These are phyloP conservation scores for Drosophila neocordata DNA, from an alignment of 1,140 invertebrate genomes.

Conservation along the genomic window DNA sequence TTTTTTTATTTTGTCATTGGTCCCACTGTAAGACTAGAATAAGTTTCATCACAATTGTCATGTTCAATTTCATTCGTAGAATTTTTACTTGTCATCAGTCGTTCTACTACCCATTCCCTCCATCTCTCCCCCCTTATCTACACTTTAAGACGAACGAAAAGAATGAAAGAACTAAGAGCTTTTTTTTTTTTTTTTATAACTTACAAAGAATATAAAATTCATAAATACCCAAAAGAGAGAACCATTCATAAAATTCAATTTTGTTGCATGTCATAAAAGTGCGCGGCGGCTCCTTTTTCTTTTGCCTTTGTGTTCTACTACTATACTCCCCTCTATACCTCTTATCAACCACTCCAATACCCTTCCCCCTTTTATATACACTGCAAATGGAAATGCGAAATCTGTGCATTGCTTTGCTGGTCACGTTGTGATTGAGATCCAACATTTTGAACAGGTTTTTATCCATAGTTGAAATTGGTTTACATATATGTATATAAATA, in stretches of 20 bases:
- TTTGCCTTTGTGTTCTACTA: slow-evolving; percentile 37
- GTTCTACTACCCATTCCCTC: slow-evolving; percentile 8
- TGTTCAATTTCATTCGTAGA: slow-evolving; percentile 72
- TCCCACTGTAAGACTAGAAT: slow-evolving; percentile 57
- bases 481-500: not conserved
- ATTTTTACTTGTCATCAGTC: slow-evolving; percentile 57
- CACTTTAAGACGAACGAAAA: slow-evolving; percentile 14
- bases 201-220: slow-evolving; percentile 70
- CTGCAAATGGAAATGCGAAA: slow-evolving; percentile 63
- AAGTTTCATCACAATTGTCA: slow-evolving; percentile 75
- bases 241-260: slow-evolving; percentile 80
- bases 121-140: slow-evolving; percentile 29
- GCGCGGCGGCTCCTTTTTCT: slow-evolving; percentile 51
- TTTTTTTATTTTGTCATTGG: not conserved
- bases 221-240: slow-evolving; percentile 60
- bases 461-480: not conserved
- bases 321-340: slow-evolving; percentile 28
- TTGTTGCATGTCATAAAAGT: slow-evolving; percentile 81
- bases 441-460: slow-evolving; percentile 43
- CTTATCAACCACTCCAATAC: too few species aligned
- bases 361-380: not conserved
- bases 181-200: slow-evolving; percentile 50
- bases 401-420: slow-evolving; percentile 76
- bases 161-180: slow-evolving; percentile 48
- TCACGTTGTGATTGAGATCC: slow-evolving; percentile 47